Evolutionary conservation across 1,140 invertebrate genomes (phyloP).

Genomic region (Trachelipus rathkii): DNA sequence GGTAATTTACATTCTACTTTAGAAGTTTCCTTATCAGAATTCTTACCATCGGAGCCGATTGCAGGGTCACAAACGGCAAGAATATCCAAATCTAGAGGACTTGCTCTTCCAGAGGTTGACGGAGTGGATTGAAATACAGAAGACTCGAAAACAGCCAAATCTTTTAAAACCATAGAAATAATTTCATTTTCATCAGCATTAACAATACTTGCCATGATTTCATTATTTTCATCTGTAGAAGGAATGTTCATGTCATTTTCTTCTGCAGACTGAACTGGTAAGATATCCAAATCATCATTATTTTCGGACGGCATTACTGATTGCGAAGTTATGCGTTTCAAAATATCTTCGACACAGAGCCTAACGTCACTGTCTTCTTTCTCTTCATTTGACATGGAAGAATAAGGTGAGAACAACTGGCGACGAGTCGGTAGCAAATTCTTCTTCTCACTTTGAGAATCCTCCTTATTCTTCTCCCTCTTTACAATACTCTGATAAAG

Average conservation of each 20-base stretch:
- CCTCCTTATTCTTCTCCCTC: conserved; percentile 16
- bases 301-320: conserved; percentile 35
- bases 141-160: conserved; percentile 43
- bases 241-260: not conserved
- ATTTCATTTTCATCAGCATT: conserved; percentile 44
- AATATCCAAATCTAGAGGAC: conserved; percentile 43
- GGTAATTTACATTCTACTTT: not conserved
- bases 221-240: not conserved
- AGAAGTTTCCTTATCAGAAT: not conserved
- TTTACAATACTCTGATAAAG: conserved; percentile 30
- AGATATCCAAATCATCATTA: conserved; percentile 16
- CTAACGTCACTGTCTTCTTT: conserved; percentile 36
- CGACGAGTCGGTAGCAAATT: conserved; percentile 25
- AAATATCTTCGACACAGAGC: conserved; percentile 42
- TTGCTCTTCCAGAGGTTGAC: conserved; percentile 42
- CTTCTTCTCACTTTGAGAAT: not conserved
- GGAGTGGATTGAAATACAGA: conserved; percentile 37
- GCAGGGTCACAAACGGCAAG: conserved; percentile 3
- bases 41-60: not conserved
- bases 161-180: conserved; percentile 45
- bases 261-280: not conserved
- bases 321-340: conserved; percentile 20
- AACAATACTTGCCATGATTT: conserved; percentile 33
- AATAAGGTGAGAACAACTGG: not conserved
- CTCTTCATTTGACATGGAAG: not conserved